Percentiles rank a stretch among this genome's conserved stretches.
Conservation (phyloP, 1,140 invertebrate genomes). For the Hypsibius dujardini region DNA sequence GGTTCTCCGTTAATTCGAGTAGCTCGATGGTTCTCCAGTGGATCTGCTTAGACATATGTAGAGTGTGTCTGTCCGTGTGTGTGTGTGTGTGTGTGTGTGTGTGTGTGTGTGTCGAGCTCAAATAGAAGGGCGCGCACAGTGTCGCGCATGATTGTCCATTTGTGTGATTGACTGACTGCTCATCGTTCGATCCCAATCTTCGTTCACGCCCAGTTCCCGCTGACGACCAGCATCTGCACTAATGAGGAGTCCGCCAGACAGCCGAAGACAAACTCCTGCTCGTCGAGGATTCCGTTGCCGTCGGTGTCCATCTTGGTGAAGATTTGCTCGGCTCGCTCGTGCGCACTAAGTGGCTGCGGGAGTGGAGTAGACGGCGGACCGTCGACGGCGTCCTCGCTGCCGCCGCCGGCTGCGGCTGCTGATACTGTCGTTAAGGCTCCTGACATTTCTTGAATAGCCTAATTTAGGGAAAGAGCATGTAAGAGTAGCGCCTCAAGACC, state of each 20-base stretch:
- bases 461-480: not conserved
- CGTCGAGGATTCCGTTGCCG: constrained; percentile 38
- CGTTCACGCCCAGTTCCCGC: not conserved
- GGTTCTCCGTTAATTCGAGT: too few relatives aligned
- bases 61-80: too few relatives aligned
- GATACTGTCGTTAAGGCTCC: not conserved
- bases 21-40: too few relatives aligned
- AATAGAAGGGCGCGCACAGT: too few relatives aligned
- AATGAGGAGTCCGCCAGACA: constrained; percentile 37
- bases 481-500: not conserved
- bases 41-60: too few relatives aligned
- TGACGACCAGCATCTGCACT: constrained; percentile 26
- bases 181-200: too few relatives aligned
- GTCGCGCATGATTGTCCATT: too few relatives aligned
- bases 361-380: not conserved
- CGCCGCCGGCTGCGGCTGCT: not conserved
- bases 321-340: constrained; percentile 38
- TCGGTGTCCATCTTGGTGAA: constrained; percentile 41
- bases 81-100: too few relatives aligned
- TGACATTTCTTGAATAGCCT: constrained; percentile 16
- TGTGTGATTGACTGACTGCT: too few relatives aligned
- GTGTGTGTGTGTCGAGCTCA: too few relatives aligned
- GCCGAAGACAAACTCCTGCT: constrained; percentile 39
- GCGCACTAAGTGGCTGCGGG: constrained; percentile 27
- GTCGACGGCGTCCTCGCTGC: not conserved